A percentile compares a stretch with the other conserved stretches of the same genome.
phyloP scores from a whole-genome alignment of 64 coral and sea anemone genomes.

The Montipora capricornis region DNA sequence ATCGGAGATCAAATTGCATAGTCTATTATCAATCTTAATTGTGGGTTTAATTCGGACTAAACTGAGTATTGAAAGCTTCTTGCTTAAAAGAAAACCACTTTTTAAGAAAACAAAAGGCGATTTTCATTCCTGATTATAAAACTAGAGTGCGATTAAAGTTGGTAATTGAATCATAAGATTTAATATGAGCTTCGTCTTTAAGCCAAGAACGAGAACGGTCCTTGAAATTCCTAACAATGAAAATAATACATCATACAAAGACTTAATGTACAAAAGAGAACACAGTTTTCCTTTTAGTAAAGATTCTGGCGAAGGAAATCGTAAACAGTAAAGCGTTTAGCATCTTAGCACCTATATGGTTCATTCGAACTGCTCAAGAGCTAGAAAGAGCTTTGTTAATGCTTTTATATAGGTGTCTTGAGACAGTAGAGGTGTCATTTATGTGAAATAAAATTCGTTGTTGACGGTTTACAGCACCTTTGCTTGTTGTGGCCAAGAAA shows the following conservation, averaged over 20 bases:
- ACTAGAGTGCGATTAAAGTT: constrained; percentile 3
- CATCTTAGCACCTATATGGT: neutral
- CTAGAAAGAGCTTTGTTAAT: neutral
- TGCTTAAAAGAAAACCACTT: neutral
- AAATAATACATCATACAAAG: neutral
- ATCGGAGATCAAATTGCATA: no score
- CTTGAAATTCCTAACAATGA: constrained; percentile 1
- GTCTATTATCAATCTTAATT: no score
- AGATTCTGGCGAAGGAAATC: neutral
- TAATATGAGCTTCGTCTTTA: neutral
- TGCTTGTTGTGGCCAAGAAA: neutral
- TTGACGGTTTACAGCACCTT: neutral
- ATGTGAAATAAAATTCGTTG: neutral
- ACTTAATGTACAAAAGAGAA: neutral
- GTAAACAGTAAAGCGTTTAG: neutral
- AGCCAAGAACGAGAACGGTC: neutral
- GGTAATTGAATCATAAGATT: neutral
- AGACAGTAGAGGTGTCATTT: neutral
- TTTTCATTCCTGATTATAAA: neutral
- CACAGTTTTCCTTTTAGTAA: neutral
- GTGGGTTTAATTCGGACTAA: no score
- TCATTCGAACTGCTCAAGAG: neutral
- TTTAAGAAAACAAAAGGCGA: neutral
- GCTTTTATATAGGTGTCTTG: neutral
- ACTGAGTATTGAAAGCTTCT: constrained; percentile 4